Conservation (phyloP, 2,888 invertebrate genomes). For the Aethes cnicana region DNA sequence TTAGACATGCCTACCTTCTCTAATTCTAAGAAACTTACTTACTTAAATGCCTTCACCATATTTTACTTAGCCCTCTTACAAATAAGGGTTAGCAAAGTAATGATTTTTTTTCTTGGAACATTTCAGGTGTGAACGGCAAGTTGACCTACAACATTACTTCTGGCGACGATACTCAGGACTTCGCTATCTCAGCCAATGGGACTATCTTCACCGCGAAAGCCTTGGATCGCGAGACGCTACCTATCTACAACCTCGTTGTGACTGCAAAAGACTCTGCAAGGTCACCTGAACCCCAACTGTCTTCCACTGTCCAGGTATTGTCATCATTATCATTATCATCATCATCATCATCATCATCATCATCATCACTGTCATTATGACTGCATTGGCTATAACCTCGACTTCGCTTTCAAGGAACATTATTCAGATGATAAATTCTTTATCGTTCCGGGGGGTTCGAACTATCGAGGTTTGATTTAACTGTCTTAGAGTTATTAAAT, state of each 20-base stretch:
- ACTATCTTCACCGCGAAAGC: slow-evolving; percentile 88
- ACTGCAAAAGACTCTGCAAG: slow-evolving; percentile 92
- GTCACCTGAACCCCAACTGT: slow-evolving; percentile 87
- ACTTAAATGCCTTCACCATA: too few relatives aligned
- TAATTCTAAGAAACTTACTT: too few relatives aligned
- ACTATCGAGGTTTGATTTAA: too few relatives aligned
- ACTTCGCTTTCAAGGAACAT: too few relatives aligned
- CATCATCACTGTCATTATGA: background rate
- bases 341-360: slow-evolving; percentile 4
- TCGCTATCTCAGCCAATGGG: slow-evolving; percentile 91
- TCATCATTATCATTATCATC: background rate
- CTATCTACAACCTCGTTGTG: slow-evolving; percentile 91
- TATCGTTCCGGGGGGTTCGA: too few relatives aligned
- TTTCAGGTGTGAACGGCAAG: slow-evolving; percentile 91
- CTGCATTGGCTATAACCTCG: background rate
- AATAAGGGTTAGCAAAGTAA: too few relatives aligned
- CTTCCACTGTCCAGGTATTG: slow-evolving; percentile 92
- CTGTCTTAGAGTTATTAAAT: too few relatives aligned
- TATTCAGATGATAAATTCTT: too few relatives aligned
- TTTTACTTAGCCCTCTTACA: too few relatives aligned
- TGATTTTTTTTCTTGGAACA: too few relatives aligned
- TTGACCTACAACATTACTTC: slow-evolving; percentile 90
- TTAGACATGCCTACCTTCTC: too few relatives aligned
- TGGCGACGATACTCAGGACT: slow-evolving; percentile 91
- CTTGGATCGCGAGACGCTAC: slow-evolving; percentile 92